A percentile compares a stretch with the other conserved stretches of the same genome.
Conservation (phyloP, 1,140 invertebrate genomes). For the Procambarus virginalis region DNA sequence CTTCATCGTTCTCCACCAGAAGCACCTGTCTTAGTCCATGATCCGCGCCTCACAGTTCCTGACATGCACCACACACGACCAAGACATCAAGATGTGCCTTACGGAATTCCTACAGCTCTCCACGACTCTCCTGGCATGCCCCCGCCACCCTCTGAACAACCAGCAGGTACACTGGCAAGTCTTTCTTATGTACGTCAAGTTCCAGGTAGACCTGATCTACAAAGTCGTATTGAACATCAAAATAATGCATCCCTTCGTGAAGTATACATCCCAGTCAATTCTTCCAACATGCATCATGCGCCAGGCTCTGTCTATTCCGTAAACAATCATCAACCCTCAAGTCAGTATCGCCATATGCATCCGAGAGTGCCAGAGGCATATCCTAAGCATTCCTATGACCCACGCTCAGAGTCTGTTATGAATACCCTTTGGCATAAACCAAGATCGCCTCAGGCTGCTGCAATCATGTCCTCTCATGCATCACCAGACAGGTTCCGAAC, state of each 20-base stretch:
- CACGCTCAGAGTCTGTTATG: background rate
- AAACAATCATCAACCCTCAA: background rate
- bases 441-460: background rate
- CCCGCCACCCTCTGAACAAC: background rate
- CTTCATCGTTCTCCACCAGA: conserved; percentile 13
- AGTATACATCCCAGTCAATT: conserved; percentile 10
- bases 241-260: background rate
- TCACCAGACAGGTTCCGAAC: background rate
- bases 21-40: background rate
- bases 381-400: conserved; percentile 4
- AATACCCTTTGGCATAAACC: background rate
- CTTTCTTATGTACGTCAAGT: background rate
- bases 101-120: background rate
- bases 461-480: background rate
- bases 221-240: background rate
- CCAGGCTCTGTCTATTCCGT: background rate
- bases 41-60: background rate
- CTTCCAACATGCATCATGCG: background rate
- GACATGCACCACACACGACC: background rate
- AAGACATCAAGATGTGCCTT: background rate
- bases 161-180: background rate
- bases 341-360: background rate
- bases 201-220: background rate
- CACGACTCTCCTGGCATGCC: background rate
- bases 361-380: background rate